Conservation (phyloP, 1,140 invertebrate genomes). For the Eubasilissa regina region DNA sequence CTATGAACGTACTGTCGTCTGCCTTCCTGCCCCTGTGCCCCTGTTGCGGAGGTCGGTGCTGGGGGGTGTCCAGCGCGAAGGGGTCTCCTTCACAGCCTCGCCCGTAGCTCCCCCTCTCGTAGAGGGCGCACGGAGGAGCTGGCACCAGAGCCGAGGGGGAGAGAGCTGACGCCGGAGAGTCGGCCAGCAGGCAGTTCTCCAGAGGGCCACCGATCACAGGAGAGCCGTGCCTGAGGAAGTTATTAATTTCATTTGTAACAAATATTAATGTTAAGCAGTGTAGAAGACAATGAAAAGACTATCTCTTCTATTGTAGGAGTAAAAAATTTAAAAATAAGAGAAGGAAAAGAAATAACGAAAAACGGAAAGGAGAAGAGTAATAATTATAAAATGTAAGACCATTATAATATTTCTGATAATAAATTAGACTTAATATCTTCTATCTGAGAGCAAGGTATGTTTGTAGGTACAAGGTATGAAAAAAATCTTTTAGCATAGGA, state of each 20-base stretch:
- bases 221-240: conserved; percentile 74
- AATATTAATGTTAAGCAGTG: too few species aligned
- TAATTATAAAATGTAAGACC: too few species aligned
- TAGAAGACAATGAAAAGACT: not conserved
- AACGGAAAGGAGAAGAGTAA: too few species aligned
- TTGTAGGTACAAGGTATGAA: too few species aligned
- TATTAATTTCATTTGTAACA: not conserved
- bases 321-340: too few species aligned
- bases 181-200: conserved; percentile 82
- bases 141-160: conserved; percentile 74
- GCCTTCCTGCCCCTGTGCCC: conserved; percentile 37
- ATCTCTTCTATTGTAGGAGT: conserved; percentile 43
- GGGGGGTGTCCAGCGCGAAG: conserved; percentile 50
- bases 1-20: conserved; percentile 48
- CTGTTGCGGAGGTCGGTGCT: not conserved
- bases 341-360: too few species aligned
- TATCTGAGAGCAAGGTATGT: too few species aligned
- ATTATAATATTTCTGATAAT: too few species aligned
- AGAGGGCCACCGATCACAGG: conserved; percentile 75
- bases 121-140: conserved; percentile 80
- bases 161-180: conserved; percentile 79
- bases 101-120: conserved; percentile 84
- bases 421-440: too few species aligned
- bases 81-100: conserved; percentile 80
- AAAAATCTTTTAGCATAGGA: too few species aligned